Conservation (phyloP, 2,797 vertebrate species). For the Enteromius thamalakanensis region DNA sequence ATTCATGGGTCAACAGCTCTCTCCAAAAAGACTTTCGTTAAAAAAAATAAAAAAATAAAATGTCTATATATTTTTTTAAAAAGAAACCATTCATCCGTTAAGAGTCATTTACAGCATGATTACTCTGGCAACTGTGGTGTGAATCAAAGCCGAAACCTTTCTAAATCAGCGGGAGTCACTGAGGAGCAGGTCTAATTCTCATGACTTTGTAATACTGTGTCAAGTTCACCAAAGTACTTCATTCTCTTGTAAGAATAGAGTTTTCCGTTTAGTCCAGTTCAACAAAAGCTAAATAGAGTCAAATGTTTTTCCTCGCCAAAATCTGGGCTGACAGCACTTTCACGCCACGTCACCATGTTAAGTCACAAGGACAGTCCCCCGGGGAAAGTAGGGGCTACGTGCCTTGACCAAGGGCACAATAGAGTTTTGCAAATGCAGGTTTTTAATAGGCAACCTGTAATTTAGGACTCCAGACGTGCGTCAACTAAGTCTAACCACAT, state of each 20-base stretch:
- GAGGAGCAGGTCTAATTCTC: constrained; percentile 25
- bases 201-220: constrained; percentile 40
- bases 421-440: not conserved
- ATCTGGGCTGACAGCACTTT: not conserved
- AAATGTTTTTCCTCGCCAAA: not conserved
- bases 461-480: not conserved
- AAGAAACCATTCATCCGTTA: constrained; percentile 55
- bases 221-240: constrained; percentile 23
- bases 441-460: not conserved
- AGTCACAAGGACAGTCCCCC: not conserved
- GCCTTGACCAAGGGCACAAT: not conserved
- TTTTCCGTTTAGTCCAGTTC: constrained; percentile 53
- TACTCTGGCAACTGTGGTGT: constrained; percentile 44
- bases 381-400: not conserved
- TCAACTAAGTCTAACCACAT: not conserved
- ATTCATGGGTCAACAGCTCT: constrained; percentile 51
- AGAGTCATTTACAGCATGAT: constrained; percentile 59
- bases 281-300: not conserved
- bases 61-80: constrained; percentile 26
- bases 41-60: not conserved
- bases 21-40: constrained; percentile 20
- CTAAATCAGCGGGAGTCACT: constrained; percentile 49
- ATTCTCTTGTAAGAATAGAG: not conserved
- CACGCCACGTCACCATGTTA: not conserved
- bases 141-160: constrained; percentile 57